Evolutionary conservation across 37 sponge, comb jelly and placozoan genomes (phyloP), one percentile per base, ranked within the genome.

Genomic region (Spongilla lacustris): DNA sequence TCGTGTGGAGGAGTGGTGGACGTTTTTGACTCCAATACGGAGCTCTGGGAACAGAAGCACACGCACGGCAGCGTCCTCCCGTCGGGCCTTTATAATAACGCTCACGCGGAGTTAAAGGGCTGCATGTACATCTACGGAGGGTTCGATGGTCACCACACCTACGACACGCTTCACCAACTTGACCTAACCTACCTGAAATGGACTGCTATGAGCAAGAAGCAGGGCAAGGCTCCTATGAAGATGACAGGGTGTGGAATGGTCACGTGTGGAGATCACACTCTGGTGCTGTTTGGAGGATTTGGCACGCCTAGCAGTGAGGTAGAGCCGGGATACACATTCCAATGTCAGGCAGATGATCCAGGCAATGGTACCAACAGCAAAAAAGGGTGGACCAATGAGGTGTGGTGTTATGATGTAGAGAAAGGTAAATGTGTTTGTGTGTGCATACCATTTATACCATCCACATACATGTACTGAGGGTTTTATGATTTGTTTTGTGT

Each of bases 231-330:
- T 12, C 91, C 91, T 0, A 81, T 85, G 82, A 85, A 85, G 49
- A 85, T 85, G 82, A 85, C 84, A 76, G 86, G 86, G 71, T 85
- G 91, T 85, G 91, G 91, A 36, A 38, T 90, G 66, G 86, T 90
- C 0, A 50, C 82, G 1, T 81, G 68, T 41, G 85, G 85, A 35
- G 50, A 69, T 26, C 41, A 85, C 4, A 76, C 75, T n/a, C 73
- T 90, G 35, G 81, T 85, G 25, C 33, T 90, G 50, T 85, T 82
- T 46, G 91, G 91, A 9, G 91, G 91, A 27, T 90, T 77, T 75
- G 91, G 91, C 9, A 33, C 77, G 25, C 79, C 78, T 22, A 32
- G 29, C 19, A 2, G 36, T 37, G 41, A 81, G 36, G 67, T 46
- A 37, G 36, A 49, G 36, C 36, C 66, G 33, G 33, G 26, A 80